Percentiles rank a stretch among this genome's conserved stretches.
phyloP scores from a whole-genome alignment of 2,888 invertebrate species.

The Taphrorychus bicolor region DNA sequence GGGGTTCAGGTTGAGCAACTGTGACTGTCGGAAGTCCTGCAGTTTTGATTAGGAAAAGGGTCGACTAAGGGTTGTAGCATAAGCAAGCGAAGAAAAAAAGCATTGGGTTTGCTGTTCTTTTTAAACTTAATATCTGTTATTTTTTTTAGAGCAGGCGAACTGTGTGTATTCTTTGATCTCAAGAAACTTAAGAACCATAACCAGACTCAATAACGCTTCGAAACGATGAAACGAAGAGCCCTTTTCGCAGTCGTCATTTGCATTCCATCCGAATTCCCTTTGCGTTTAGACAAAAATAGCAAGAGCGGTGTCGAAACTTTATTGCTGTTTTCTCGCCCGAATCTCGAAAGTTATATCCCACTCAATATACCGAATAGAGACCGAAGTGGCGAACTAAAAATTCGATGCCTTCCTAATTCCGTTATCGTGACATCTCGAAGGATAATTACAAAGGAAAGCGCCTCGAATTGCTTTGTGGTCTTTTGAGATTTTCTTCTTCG shows the following conservation, averaged over 20 bases:
- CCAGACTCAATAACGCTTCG: background rate
- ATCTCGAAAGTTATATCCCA: background rate
- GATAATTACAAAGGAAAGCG: conserved; percentile 11
- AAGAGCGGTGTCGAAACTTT: background rate
- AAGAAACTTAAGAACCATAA: background rate
- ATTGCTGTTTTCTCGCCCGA: conserved; percentile 1
- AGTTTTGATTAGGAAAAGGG: background rate
- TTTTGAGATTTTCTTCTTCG: background rate
- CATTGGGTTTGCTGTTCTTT: too few species aligned
- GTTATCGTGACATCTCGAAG: conserved; percentile 1
- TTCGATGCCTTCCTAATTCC: background rate
- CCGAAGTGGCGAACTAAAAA: background rate
- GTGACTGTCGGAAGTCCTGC: background rate
- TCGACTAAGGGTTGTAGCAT: background rate
- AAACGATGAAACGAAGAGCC: background rate
- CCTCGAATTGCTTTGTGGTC: background rate
- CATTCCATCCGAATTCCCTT: background rate
- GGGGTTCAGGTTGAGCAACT: background rate
- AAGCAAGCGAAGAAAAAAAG: too few species aligned
- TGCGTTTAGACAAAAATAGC: background rate
- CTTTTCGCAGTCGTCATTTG: background rate
- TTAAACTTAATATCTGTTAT: too few species aligned
- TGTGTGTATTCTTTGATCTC: too few species aligned
- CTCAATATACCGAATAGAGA: background rate
- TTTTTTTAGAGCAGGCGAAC: too few species aligned